Evolutionary conservation across 2,888 invertebrate species (phyloP), one percentile per base, ranked within the genome.

Genomic region (Brenthis ino): DNA sequence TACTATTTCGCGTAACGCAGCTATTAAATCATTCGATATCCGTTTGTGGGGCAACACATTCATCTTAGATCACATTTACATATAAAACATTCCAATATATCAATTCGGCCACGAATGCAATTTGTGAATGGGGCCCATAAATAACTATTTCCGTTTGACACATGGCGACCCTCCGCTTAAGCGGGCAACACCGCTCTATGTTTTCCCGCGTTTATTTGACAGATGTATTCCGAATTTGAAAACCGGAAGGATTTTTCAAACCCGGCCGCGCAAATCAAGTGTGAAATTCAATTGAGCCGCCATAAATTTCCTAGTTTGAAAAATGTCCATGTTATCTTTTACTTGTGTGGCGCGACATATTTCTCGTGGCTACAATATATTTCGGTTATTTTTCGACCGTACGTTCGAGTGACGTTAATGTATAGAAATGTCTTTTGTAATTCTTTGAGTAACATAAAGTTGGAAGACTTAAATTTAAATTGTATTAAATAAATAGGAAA

Each of bases 1-100:
- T 58, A 58, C 55, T 43, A 72, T 68, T 65, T 66, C 54, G 65
- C 28, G 51, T 73, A 68, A 71, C 73, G 69, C 68, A 75, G 79
- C 79, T 28, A 16, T 16, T 88, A 87, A 89, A 90, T 90, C 87
- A 88, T 87, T 77, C 75, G 77, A 82, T 84, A 89, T 86, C 85
- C 82, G 83, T 89, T 88, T 89, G 82, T 89, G 82, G 89, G 88
- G 80, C 87, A 87, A 83, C 77, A 85, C 83, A 90, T 91, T 87
- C 87, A 83, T 91, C 91, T 87, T 81, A 77, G 78, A 77, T 78
- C 81, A 76, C 89, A 93, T 93, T 93, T 92, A 89, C 93, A 93
- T 93, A 93, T 92, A 92, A 91, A 93, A 92, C 91, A 91, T 88
- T 81, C 81, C 87, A 82, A 93, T 93, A 92, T 88, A 93, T 93